These are phyloP conservation scores for Belonocnema kinseyi DNA, from an alignment of 1,140 invertebrate species.

Conservation along the genomic window DNA sequence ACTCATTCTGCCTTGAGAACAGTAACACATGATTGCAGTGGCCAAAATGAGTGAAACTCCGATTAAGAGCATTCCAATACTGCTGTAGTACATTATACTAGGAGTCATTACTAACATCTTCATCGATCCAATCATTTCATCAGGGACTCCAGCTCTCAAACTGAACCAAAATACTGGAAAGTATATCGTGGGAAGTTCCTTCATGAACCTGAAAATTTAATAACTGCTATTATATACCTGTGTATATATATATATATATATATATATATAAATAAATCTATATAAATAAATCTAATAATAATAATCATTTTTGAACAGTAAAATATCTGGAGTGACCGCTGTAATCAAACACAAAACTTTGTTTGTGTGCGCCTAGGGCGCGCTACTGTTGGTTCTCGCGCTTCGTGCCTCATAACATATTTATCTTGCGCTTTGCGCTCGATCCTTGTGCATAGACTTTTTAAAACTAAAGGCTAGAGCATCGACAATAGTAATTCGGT, in stretches of 20 bases:
- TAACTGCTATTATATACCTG: too few relatives aligned
- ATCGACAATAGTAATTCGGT: too few relatives aligned
- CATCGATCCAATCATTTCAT: slow-evolving; percentile 71
- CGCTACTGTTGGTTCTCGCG: too few relatives aligned
- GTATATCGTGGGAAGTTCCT: slow-evolving; percentile 80
- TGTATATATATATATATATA: too few relatives aligned
- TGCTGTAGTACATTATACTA: slow-evolving; percentile 55
- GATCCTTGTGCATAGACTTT: too few relatives aligned
- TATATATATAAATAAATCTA: too few relatives aligned
- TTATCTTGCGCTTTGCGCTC: too few relatives aligned
- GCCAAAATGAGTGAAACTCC: slow-evolving; percentile 58
- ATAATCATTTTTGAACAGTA: not conserved
- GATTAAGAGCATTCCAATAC: slow-evolving; percentile 59
- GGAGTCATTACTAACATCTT: slow-evolving; percentile 63
- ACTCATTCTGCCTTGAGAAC: slow-evolving; percentile 34
- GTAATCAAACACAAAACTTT: too few relatives aligned
- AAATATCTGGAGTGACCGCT: not conserved
- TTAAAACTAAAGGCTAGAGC: too few relatives aligned
- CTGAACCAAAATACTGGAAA: slow-evolving; percentile 89
- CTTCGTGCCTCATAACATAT: too few relatives aligned
- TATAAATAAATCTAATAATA: too few relatives aligned
- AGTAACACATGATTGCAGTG: slow-evolving; percentile 47
- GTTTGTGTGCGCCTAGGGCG: too few relatives aligned
- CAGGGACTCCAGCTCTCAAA: slow-evolving; percentile 79
- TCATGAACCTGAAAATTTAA: slow-evolving; percentile 77